Evolutionary conservation across 2,888 invertebrate genomes (phyloP).

Genomic region (Pegoplata infirma): DNA sequence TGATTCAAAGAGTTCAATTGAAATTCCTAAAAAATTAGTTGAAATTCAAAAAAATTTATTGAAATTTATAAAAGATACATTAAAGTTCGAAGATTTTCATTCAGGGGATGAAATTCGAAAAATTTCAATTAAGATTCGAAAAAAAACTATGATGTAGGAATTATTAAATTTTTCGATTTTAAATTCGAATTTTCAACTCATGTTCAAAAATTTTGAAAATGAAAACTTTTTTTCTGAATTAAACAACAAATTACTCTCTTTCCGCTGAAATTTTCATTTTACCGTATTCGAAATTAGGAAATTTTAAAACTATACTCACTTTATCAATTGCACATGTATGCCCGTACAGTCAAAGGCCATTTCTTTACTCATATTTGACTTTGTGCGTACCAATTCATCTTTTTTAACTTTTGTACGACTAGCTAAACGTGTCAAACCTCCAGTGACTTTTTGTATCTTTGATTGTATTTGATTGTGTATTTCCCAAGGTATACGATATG

Average conservation of each 20-base stretch:
- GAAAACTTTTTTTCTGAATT: no score
- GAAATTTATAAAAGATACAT: no score
- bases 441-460: constrained; percentile 96
- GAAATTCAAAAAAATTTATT: no score
- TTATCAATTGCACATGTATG: constrained; percentile 84
- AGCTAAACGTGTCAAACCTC: constrained; percentile 93
- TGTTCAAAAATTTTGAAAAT: constrained; percentile 1
- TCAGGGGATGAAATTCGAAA: no score
- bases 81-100: no score
- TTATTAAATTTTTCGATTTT: neutral
- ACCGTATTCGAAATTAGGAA: neutral
- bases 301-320: constrained; percentile 79
- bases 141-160: no score
- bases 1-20: no score
- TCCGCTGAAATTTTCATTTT: no score
- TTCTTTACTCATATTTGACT: constrained; percentile 78
- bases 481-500: constrained; percentile 91
- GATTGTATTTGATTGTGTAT: constrained; percentile 97
- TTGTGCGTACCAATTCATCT: constrained; percentile 87
- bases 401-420: constrained; percentile 93
- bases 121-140: no score
- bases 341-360: constrained; percentile 83
- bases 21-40: no score
- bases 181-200: neutral
- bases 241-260: no score